A percentile compares a stretch with the other conserved stretches of the same genome.
Evolutionary conservation across 2,888 invertebrate genomes (phyloP).

Genomic region (Acronicta psi): DNA sequence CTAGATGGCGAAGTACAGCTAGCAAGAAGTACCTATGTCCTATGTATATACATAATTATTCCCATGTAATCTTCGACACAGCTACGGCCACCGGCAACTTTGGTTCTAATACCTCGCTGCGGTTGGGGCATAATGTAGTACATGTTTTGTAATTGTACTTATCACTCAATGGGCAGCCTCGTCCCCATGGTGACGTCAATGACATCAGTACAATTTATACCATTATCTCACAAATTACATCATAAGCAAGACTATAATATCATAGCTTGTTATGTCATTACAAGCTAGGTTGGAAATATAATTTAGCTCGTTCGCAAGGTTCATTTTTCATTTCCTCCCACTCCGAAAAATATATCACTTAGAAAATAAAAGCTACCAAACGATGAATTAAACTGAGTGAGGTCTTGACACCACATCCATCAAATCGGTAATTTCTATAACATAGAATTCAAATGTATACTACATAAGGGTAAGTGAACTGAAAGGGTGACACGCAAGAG

Average conservation of each 20-base stretch:
- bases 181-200: constrained; percentile 18
- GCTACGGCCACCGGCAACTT: too few relatives aligned
- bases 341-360: constrained; percentile 24
- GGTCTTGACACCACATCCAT: constrained; percentile 13
- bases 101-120: too few relatives aligned
- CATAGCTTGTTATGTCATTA: too few relatives aligned
- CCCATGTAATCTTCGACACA: too few relatives aligned
- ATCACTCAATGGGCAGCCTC: constrained; percentile 15
- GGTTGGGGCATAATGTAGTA: too few relatives aligned
- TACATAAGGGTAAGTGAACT: constrained; percentile 85
- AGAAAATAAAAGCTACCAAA: constrained; percentile 24
- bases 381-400: constrained; percentile 19
- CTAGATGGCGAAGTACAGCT: constrained; percentile 7
- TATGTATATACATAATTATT: too few relatives aligned
- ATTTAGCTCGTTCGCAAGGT: constrained; percentile 21
- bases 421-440: constrained; percentile 6
- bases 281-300: neutral
- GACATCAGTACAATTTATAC: constrained; percentile 26
- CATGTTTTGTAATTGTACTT: constrained; percentile 13
- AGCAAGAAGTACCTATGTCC: constrained; percentile 1
- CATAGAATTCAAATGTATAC: constrained; percentile 78
- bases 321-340: too few relatives aligned
- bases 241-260: neutral
- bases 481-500: constrained; percentile 88
- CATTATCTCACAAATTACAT: too few relatives aligned